Base-by-base conservation (phyloP, 2,888 invertebrate genomes). In the Nezara viridula region DNA sequence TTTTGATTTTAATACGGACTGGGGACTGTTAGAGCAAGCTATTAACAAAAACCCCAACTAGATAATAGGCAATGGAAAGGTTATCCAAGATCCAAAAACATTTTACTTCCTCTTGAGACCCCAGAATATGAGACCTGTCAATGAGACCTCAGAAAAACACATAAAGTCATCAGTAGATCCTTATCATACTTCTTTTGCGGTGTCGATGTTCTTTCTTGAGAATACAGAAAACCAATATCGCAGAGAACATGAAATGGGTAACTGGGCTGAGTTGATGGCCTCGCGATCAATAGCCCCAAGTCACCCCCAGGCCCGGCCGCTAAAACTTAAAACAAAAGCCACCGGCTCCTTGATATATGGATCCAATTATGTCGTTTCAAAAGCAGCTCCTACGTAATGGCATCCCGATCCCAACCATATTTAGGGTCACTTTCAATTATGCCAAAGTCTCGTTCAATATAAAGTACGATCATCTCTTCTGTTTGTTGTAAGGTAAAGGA, bases 301-400 rank as follows among this genome's bases (percentile, higher is more conserved):
- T 73, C 66, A 73, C 21, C 66, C 37, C 66, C 66, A 32, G 32
- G 32, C 37, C 66, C 16, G 37, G 32, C 66, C 66, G 32, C 32
- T 37, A 37, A 73, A 81, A 81, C 81, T 81, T 81, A 81, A 81
- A 81, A 81, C 81, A 81, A 81, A 81, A 81, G 81, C 81, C n/a
- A 37, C 44, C 47, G 14, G 5, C 12, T 7, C 24, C 7, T n/a
- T 81, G 81, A 81, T 81, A 81, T 81, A 47, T 40, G 44, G 21
- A 44, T n/a, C 44, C 44, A 81, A 81, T 81, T 81, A 81, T 40
- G n/a, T 44, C 44, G 44, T 81, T 81, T 81, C 81, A 44, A 81
- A 81, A 47, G 81, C 44, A 44, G 40, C 44, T 24, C 44, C 44
- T n/a, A 44, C 81, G 44, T n/a, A 81, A n/a, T 81, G 81, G 44